Evolutionary conservation across 2,888 invertebrate species (phyloP).

Genomic region (Catocala sponsa): DNA sequence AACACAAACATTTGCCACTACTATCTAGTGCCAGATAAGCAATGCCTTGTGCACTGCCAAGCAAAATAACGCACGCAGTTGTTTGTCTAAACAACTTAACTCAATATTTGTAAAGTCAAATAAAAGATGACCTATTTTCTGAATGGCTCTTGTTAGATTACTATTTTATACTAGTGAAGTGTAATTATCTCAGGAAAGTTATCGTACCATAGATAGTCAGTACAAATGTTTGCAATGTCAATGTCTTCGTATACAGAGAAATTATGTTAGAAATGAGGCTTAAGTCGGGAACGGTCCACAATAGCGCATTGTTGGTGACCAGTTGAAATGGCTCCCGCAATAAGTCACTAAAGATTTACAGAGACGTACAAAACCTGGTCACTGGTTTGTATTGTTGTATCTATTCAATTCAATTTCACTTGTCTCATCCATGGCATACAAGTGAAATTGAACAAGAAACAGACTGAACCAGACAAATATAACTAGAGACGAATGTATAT

Average conservation of each 20-base stretch:
- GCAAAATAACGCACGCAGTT: conserved; percentile 32
- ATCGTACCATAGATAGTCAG: conserved; percentile 14
- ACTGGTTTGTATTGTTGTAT: no score
- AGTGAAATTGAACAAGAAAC: no score
- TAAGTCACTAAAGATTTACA: no score
- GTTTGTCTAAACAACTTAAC: conserved; percentile 14
- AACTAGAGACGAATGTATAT: no score
- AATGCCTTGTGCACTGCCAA: conserved; percentile 40
- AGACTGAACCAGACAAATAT: no score
- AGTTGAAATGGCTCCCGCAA: no score
- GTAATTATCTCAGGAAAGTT: not conserved
- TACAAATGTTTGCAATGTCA: conserved; percentile 32
- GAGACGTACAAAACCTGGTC: no score
- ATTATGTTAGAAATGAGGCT: not conserved
- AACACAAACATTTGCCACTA: conserved; percentile 44
- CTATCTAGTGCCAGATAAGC: conserved; percentile 41
- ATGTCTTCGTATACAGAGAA: conserved; percentile 20
- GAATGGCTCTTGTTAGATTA: not conserved
- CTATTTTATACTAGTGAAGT: not conserved
- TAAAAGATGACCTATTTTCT: conserved; percentile 18
- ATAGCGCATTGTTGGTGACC: not conserved
- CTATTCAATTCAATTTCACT: no score
- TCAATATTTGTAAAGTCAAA: conserved; percentile 13
- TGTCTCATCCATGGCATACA: no score
- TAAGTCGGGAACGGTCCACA: not conserved